These are phyloP conservation scores for Amphiprion clarkii DNA, from an alignment of 2,797 vertebrate genomes.

Conservation along the genomic window DNA sequence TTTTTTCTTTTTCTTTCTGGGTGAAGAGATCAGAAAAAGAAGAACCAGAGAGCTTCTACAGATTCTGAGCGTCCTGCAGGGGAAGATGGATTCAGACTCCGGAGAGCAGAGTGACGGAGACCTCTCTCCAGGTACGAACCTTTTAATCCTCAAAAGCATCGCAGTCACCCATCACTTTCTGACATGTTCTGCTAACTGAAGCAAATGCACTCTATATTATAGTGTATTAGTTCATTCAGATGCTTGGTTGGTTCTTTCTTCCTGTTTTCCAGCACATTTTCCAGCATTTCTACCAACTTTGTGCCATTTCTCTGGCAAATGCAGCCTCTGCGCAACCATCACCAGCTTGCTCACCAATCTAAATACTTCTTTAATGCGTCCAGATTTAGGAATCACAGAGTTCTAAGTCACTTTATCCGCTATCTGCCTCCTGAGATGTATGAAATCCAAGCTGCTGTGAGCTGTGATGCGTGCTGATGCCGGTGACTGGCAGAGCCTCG, in stretches of 20 bases:
- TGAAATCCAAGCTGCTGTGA: slow-evolving; percentile 6
- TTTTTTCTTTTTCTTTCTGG: slow-evolving; percentile 32
- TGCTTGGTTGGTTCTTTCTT: slow-evolving; percentile 4
- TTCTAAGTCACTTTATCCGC: not conserved
- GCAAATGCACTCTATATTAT: not conserved
- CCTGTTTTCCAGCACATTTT: slow-evolving; percentile 5
- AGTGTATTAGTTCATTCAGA: not conserved
- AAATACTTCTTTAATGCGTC: not conserved
- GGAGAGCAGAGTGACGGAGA: slow-evolving; percentile 97
- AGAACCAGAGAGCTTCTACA: slow-evolving; percentile 64
- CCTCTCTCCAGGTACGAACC: slow-evolving; percentile 89
- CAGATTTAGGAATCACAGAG: too few relatives aligned
- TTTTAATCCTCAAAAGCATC: not conserved
- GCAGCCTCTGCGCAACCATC: not conserved
- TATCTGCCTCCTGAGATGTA: slow-evolving; percentile 10
- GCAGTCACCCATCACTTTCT: slow-evolving; percentile 12
- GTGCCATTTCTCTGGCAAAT: not conserved
- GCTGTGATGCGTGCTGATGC: slow-evolving; percentile 28
- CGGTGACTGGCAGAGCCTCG: slow-evolving; percentile 45
- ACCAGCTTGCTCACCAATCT: not conserved
- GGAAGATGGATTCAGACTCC: slow-evolving; percentile 96
- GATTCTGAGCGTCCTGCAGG: slow-evolving; percentile 63
- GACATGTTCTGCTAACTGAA: not conserved
- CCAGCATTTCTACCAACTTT: not conserved
- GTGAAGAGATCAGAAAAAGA: slow-evolving; percentile 50